A percentile compares a stretch with the other conserved stretches of the same genome.
Evolutionary conservation across 2,113 vertebrate genomes (phyloP).

Genomic region (Euleptes europaea): DNA sequence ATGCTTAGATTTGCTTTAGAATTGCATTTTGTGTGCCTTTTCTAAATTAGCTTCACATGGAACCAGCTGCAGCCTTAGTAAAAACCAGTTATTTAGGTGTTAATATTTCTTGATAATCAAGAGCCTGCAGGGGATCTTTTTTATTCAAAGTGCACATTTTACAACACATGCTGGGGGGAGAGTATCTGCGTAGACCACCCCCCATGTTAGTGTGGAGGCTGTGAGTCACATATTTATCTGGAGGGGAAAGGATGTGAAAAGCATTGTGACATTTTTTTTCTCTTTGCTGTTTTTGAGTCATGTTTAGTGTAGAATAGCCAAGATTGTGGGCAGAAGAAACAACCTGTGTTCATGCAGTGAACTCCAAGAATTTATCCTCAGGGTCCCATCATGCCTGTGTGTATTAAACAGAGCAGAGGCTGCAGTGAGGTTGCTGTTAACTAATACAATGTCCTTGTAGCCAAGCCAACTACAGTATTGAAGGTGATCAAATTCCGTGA

Average conservation of each 20-base stretch:
- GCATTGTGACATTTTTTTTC: neutral
- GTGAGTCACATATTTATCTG: neutral
- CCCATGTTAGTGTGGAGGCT: neutral
- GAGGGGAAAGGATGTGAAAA: neutral
- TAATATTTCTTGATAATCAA: neutral
- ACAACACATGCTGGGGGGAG: neutral
- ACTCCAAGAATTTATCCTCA: neutral
- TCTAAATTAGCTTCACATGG: neutral
- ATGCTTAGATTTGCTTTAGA: no score
- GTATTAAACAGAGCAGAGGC: neutral
- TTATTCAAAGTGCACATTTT: neutral
- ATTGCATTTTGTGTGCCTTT: neutral
- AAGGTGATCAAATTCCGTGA: neutral
- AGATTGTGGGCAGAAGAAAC: accelerated
- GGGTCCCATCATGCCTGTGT: neutral
- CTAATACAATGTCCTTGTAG: neutral
- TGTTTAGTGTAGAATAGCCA: neutral
- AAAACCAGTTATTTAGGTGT: neutral
- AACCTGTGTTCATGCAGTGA: accelerated
- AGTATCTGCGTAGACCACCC: neutral
- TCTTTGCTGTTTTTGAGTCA: conserved; percentile 6
- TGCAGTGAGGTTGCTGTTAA: neutral
- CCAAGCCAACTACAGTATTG: neutral
- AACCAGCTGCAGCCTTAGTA: no score
- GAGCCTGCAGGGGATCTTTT: neutral